Conservation (phyloP, 1,140 invertebrate genomes). For the Thaumetopoea pityocampa region DNA sequence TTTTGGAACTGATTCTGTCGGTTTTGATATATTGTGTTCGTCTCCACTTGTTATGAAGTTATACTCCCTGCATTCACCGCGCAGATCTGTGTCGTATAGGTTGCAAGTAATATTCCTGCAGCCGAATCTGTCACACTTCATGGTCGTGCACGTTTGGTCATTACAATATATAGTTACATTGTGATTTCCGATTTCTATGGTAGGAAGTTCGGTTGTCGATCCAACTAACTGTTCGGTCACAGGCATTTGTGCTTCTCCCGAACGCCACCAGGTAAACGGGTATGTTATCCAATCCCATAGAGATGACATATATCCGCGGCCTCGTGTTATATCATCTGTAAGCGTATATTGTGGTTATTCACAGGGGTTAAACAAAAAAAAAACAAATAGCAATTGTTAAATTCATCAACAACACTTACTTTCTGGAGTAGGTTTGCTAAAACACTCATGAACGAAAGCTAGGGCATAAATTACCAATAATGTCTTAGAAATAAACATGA, state of each 20-base stretch:
- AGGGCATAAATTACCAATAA: constrained; percentile 33
- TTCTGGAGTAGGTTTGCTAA: constrained; percentile 40
- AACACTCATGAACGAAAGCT: constrained; percentile 31
- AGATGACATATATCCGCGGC: constrained; percentile 58
- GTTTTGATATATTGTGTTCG: constrained; percentile 7
- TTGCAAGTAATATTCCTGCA: constrained; percentile 64
- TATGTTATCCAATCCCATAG: constrained; percentile 71
- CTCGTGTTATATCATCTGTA: constrained; percentile 50
- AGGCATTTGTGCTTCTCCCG: constrained; percentile 26
- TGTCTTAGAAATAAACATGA: constrained; percentile 41
- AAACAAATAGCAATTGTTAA: neutral
- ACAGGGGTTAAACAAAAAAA: too few relatives aligned
- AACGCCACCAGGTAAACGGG: constrained; percentile 66
- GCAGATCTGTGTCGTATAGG: constrained; percentile 70
- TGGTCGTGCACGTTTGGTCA: constrained; percentile 67
- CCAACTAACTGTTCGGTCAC: constrained; percentile 28
- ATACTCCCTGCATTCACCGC: constrained; percentile 64
- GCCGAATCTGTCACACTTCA: constrained; percentile 51
- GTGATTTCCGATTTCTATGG: constrained; percentile 44
- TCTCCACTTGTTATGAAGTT: constrained; percentile 32
- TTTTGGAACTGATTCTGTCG: constrained; percentile 11
- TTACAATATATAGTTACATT: constrained; percentile 66
- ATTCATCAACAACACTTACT: constrained; percentile 33
- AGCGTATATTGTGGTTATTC: constrained; percentile 27
- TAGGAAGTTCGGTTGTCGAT: constrained; percentile 24